These are phyloP conservation scores for Cinclus mexicanus DNA, from an alignment of 2,113 vertebrate genomes.

Conservation along the genomic window DNA sequence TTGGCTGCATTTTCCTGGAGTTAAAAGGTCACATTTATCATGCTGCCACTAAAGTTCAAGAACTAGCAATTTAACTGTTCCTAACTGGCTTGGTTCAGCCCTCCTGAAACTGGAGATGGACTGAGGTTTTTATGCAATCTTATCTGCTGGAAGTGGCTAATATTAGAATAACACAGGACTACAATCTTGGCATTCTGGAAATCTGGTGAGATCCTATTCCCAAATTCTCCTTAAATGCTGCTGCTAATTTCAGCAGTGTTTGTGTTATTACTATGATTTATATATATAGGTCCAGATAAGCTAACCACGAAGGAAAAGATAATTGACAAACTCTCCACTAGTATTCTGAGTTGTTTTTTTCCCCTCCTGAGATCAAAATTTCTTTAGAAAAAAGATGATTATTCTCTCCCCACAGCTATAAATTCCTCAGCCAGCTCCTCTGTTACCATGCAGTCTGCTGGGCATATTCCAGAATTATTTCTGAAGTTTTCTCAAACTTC, in stretches of 20 bases:
- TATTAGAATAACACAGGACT: background rate
- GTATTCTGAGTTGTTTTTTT: slow-evolving; percentile 33
- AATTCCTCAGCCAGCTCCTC: slow-evolving; percentile 42
- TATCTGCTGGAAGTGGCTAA: slow-evolving; percentile 34
- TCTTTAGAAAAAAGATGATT: slow-evolving; percentile 16
- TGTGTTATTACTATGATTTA: slow-evolving; percentile 4
- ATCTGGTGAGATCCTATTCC: background rate
- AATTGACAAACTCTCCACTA: background rate
- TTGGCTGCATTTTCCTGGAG: background rate
- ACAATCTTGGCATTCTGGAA: background rate
- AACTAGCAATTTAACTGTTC: slow-evolving; percentile 17
- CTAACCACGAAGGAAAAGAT: background rate
- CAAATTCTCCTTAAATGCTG: background rate
- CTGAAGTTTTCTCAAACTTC: slow-evolving; percentile 49
- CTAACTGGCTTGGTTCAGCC: background rate
- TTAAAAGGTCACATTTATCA: slow-evolving; percentile 43
- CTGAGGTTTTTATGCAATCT: background rate
- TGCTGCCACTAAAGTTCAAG: background rate
- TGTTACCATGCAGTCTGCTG: slow-evolving; percentile 49
- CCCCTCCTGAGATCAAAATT: background rate
- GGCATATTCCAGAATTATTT: slow-evolving; percentile 54
- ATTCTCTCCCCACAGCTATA: slow-evolving; percentile 25
- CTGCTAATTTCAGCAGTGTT: slow-evolving; percentile 18
- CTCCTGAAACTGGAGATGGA: background rate
- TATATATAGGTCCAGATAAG: background rate